A percentile compares a stretch with the other conserved stretches of the same genome.
Evolutionary conservation across 2,888 invertebrate species (phyloP).

Genomic region (Archips crataeganus): DNA sequence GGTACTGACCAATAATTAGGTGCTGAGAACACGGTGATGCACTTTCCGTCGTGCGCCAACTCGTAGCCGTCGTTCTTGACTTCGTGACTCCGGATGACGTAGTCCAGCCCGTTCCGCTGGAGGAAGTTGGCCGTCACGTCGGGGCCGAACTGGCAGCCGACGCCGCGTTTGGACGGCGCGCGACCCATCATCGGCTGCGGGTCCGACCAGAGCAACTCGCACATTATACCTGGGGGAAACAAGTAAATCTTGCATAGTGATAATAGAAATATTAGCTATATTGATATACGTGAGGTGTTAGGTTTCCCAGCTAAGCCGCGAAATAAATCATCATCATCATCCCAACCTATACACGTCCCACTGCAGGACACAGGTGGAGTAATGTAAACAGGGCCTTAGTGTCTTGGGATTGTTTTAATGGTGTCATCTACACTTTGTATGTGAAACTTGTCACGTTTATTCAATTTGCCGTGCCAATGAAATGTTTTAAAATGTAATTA

Average conservation of each 20-base stretch:
- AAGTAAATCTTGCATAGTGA: too few relatives aligned
- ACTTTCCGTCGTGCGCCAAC: constrained; percentile 96
- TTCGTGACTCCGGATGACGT: constrained; percentile 98
- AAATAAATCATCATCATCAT: too few relatives aligned
- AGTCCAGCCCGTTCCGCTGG: constrained; percentile 94
- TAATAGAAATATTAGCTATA: too few relatives aligned
- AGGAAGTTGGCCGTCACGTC: constrained; percentile 97
- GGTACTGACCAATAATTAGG: constrained; percentile 97
- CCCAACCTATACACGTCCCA: too few relatives aligned
- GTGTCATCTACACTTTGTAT: too few relatives aligned
- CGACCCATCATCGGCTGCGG: constrained; percentile 96
- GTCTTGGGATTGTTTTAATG: too few relatives aligned
- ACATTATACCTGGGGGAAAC: constrained; percentile 91
- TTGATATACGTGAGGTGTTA: too few relatives aligned
- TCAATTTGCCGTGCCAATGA: not conserved
- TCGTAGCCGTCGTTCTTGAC: constrained; percentile 99
- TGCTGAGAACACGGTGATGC: constrained; percentile 99
- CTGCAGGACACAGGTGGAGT: too few relatives aligned
- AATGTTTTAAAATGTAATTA: not conserved
- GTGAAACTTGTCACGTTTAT: constrained; percentile 18
- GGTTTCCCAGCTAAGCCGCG: too few relatives aligned
- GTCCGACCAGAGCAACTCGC: constrained; percentile 99
- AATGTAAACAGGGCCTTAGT: too few relatives aligned
- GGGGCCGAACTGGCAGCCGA: constrained; percentile 99
- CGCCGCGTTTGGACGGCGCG: constrained; percentile 97